Conservation (phyloP, 1,140 invertebrate species). For the Drosophila lini region DNA sequence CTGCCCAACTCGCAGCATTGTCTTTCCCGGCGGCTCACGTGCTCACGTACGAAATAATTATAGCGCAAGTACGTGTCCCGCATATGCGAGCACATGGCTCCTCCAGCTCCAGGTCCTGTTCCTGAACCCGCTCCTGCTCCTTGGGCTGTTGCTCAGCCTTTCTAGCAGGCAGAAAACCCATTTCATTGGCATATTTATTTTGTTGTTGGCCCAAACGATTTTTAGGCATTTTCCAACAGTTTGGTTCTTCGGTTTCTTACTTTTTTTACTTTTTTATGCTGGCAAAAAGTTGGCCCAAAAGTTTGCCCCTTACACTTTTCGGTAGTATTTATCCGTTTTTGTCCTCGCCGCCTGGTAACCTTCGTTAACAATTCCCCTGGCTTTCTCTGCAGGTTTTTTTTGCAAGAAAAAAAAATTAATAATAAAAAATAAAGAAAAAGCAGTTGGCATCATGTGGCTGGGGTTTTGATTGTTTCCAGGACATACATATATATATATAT, state of each 20-base stretch:
- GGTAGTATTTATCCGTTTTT: conserved; percentile 32
- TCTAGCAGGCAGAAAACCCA: conserved; percentile 15
- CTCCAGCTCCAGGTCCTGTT: background rate
- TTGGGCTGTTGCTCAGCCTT: background rate
- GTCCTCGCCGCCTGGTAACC: conserved; percentile 18
- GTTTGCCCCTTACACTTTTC: conserved; percentile 35
- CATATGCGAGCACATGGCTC: conserved; percentile 58
- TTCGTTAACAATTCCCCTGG: conserved; percentile 43
- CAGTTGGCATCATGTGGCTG: conserved; percentile 48
- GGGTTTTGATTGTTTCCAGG: conserved; percentile 40
- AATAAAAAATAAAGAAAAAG: background rate
- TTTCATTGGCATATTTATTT: conserved; percentile 75
- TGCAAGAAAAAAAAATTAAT: background rate
- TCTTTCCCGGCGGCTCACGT: conserved; percentile 47
- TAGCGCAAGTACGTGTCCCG: conserved; percentile 78
- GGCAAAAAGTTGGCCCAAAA: conserved; percentile 57
- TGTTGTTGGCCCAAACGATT: conserved; percentile 45
- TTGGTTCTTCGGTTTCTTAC: background rate
- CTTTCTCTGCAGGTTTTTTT: conserved; percentile 13
- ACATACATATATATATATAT: background rate
- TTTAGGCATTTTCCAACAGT: conserved; percentile 62
- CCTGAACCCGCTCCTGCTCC: background rate
- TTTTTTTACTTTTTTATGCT: conserved; percentile 18
- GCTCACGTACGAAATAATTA: conserved; percentile 81
- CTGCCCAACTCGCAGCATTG: conserved; percentile 4